phyloP scores from a whole-genome alignment of 1,140 invertebrate genomes.

The Euura saliciscinereae region DNA sequence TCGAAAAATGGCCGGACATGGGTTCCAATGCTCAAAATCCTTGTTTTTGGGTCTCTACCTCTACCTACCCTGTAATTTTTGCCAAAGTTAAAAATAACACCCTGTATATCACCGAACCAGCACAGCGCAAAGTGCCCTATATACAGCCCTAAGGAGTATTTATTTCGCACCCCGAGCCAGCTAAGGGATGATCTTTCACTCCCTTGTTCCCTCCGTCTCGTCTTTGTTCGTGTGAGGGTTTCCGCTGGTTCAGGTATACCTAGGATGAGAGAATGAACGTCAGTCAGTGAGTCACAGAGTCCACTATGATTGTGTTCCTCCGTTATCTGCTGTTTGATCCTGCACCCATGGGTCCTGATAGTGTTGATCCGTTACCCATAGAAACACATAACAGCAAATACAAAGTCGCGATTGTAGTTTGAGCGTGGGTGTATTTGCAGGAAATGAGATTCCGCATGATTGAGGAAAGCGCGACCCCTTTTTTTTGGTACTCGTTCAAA shows the following conservation, averaged over 20 bases:
- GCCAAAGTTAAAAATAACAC: no score
- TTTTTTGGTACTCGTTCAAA: background rate
- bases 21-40: no score
- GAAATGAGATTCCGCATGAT: slow-evolving; percentile 2
- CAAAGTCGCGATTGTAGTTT: background rate
- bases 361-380: no score
- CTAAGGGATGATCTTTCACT: slow-evolving; percentile 7
- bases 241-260: background rate
- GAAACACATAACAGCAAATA: background rate
- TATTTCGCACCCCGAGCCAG: background rate
- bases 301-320: no score
- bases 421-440: background rate
- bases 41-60: no score
- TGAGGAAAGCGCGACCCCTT: background rate
- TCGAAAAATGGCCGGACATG: no score
- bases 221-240: background rate
- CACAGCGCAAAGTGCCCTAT: background rate
- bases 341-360: no score
- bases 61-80: no score
- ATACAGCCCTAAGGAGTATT: slow-evolving; percentile 1
- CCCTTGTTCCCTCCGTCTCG: background rate
- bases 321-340: no score
- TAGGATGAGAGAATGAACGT: background rate
- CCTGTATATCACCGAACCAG: background rate
- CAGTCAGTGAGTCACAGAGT: background rate